Base-by-base conservation (phyloP, 2,888 invertebrate species). In the Conus canariensis region DNA sequence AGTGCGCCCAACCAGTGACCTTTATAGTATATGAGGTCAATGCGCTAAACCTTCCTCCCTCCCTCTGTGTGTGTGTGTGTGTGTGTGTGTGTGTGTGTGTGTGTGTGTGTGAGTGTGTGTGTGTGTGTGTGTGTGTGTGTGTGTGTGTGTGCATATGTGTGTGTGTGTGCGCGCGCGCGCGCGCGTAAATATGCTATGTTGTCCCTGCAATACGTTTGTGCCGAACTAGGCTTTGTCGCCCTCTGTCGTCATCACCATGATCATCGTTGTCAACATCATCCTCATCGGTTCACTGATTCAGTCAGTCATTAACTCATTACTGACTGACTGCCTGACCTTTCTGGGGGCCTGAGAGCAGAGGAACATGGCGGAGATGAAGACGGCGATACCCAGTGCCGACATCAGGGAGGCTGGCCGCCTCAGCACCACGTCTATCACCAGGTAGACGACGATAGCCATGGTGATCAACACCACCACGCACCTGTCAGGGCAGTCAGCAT, bases 321-420 rank as follows among this genome's bases (percentile, higher is more conserved):
- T 14, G 14, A 10, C 16, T 14, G 14, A 64, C 16, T 16, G 16
- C 64, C 16, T 64, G 64, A 16, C 95, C 93, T 93, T 92, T 60
- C 92, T 90, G 0, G 94, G 95, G 87, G 93, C 92, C 16, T 92
- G 91, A 45, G 95, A 95, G 90, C 92, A 93, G 88, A 95, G 91
- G 92, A 93, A 95, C 91, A 93, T 93, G 58, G 93, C 64, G 9
- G 92, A 30, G 1, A 93, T 88, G 90, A 94, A 94, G 58, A 93
- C 91, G 12, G 93, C 14, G 12, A 95, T 90, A 10, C 95, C 95
- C 12, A 91, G 88, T 10, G 90, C 92, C 12, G 94, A 94, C 59
- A 94, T 91, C 5, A 95, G 90, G 83, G 93, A 94, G 74, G 88
- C 91, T 0, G 95, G 94, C 12, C 92, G 90, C 64, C 92, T 88